These are phyloP conservation scores for Squalus acanthias DNA, from an alignment of 2,797 vertebrate genomes.

Conservation along the genomic window DNA sequence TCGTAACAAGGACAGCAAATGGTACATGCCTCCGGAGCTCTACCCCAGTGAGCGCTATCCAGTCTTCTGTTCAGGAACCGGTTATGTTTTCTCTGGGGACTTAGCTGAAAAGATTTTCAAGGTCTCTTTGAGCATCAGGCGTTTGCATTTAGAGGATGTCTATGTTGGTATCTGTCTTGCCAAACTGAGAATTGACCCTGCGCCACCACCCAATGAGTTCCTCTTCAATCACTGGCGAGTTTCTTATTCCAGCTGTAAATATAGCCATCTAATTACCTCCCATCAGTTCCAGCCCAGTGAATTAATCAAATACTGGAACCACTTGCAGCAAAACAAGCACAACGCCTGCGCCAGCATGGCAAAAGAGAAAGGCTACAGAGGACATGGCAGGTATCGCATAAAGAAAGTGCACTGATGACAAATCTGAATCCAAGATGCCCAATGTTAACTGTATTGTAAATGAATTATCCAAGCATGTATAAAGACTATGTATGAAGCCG, in stretches of 20 bases:
- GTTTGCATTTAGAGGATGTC: slow-evolving; percentile 89
- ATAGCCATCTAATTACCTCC: slow-evolving; percentile 93
- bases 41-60: slow-evolving; percentile 85
- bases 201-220: slow-evolving; percentile 81
- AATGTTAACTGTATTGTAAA: slow-evolving; percentile 34
- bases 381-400: slow-evolving; percentile 53
- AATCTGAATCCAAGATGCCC: not conserved
- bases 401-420: slow-evolving; percentile 21
- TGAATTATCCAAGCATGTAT: slow-evolving; percentile 25
- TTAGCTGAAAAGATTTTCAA: slow-evolving; percentile 80
- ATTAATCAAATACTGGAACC: slow-evolving; percentile 90
- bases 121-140: slow-evolving; percentile 71
- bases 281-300: slow-evolving; percentile 91
- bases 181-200: slow-evolving; percentile 78
- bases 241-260: slow-evolving; percentile 95
- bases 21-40: slow-evolving; percentile 88
- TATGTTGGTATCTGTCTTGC: slow-evolving; percentile 90
- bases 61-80: slow-evolving; percentile 95
- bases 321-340: slow-evolving; percentile 89
- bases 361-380: slow-evolving; percentile 60
- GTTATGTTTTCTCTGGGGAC: slow-evolving; percentile 93
- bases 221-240: slow-evolving; percentile 98
- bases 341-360: slow-evolving; percentile 73
- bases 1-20: slow-evolving; percentile 88
- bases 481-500: not conserved